phyloP scores from a whole-genome alignment of 2,113 vertebrate genomes.

The Neolamprologus toae region DNA sequence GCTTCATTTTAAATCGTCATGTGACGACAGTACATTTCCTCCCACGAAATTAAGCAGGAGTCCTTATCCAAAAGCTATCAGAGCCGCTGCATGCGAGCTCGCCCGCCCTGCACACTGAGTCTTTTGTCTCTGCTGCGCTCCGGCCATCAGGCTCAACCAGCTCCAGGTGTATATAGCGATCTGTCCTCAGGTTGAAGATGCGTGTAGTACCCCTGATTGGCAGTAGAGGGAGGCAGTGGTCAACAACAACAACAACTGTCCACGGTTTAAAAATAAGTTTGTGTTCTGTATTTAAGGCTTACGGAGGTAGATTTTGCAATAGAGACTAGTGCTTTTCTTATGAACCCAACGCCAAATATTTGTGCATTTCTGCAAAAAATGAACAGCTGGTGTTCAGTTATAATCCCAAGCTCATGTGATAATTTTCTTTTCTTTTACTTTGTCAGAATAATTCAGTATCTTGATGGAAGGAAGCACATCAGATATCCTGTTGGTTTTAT shows the following conservation, averaged over 20 bases:
- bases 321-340: neutral
- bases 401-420: neutral
- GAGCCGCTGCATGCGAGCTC: neutral
- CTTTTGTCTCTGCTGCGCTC: neutral
- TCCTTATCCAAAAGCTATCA: neutral
- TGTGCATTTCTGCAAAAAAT: neutral
- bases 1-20: neutral
- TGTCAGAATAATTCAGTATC: slow-evolving; percentile 13
- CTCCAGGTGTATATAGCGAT: slow-evolving; percentile 41
- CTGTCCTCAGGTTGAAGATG: neutral
- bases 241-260: slow-evolving; percentile 7
- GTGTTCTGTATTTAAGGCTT: neutral
- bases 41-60: neutral
- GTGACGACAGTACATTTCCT: slow-evolving; percentile 1
- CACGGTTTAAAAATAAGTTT: neutral
- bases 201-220: slow-evolving; percentile 35
- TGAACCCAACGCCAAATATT: neutral
- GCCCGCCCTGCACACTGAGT: neutral
- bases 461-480: slow-evolving; percentile 52
- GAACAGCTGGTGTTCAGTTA: neutral
- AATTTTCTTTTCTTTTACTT: neutral
- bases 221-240: slow-evolving; percentile 46
- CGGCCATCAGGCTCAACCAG: slow-evolving; percentile 36
- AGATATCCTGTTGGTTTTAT: slow-evolving; percentile 34
- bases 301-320: neutral